Conservation (phyloP, 2,888 invertebrate genomes). For the Vanessa cardui region DNA sequence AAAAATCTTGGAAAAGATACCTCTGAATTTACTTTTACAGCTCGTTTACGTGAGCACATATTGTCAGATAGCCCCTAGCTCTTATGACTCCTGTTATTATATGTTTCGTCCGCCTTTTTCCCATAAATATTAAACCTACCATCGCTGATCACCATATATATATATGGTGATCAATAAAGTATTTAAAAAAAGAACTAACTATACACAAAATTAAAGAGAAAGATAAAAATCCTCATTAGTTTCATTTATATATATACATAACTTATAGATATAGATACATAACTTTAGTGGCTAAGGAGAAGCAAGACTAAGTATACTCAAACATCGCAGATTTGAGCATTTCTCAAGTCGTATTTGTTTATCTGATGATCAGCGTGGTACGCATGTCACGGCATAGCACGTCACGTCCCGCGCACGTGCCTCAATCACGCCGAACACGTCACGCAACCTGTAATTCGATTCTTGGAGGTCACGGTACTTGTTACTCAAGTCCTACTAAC, state of each 20-base stretch:
- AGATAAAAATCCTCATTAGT: neutral
- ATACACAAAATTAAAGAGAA: neutral
- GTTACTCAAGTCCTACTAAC: conserved; percentile 24
- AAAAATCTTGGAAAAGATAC: too few species aligned
- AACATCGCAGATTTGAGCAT: conserved; percentile 18
- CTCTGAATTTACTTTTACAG: too few species aligned
- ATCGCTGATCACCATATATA: too few species aligned
- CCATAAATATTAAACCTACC: too few species aligned
- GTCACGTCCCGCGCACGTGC: conserved; percentile 71
- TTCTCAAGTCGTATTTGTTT: conserved; percentile 34
- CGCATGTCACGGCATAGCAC: conserved; percentile 53
- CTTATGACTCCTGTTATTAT: too few species aligned
- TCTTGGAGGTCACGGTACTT: conserved; percentile 23
- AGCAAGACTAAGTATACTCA: conserved; percentile 5
- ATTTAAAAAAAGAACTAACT: neutral
- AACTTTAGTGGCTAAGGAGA: conserved; percentile 7
- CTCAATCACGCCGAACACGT: conserved; percentile 56
- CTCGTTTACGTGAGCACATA: too few species aligned
- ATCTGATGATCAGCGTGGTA: conserved; percentile 49
- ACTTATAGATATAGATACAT: too few species aligned
- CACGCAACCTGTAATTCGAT: conserved; percentile 38
- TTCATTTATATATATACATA: too few species aligned
- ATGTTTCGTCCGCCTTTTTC: too few species aligned
- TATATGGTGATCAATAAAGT: too few species aligned
- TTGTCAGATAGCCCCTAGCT: too few species aligned